A percentile compares a stretch with the other conserved stretches of the same genome.
phyloP scores from a whole-genome alignment of 2,113 vertebrate genomes.

The Tyto alba region DNA sequence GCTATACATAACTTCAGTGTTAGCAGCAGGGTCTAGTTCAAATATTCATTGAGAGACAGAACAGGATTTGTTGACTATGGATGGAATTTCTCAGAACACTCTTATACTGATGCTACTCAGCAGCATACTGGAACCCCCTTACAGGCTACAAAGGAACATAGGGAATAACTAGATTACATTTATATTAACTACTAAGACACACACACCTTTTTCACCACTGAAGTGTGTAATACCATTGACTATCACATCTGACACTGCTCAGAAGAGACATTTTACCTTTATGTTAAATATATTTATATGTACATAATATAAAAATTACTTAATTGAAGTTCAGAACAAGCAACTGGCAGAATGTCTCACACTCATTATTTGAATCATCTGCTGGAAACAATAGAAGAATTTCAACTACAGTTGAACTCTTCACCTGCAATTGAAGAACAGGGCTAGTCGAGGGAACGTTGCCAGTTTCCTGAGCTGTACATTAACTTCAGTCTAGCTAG shows the following conservation, averaged over 20 bases:
- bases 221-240: background rate
- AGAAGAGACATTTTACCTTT: background rate
- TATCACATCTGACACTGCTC: background rate
- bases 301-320: background rate
- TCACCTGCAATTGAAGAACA: background rate
- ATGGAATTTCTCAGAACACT: background rate
- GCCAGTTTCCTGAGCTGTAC: background rate
- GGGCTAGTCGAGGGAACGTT: background rate
- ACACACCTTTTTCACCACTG: background rate
- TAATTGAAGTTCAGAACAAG: background rate
- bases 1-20: background rate
- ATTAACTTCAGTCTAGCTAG: background rate
- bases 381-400: conserved; percentile 41
- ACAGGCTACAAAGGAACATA: background rate
- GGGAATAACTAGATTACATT: background rate
- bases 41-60: background rate
- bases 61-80: background rate
- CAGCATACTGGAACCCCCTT: background rate
- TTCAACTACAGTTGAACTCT: conserved; percentile 31
- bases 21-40: background rate
- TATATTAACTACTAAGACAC: background rate
- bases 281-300: background rate
- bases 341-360: background rate
- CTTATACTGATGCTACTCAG: background rate
- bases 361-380: conserved; percentile 36